Conservation (phyloP, 1,140 invertebrate species). For the Tribolium castaneum region DNA sequence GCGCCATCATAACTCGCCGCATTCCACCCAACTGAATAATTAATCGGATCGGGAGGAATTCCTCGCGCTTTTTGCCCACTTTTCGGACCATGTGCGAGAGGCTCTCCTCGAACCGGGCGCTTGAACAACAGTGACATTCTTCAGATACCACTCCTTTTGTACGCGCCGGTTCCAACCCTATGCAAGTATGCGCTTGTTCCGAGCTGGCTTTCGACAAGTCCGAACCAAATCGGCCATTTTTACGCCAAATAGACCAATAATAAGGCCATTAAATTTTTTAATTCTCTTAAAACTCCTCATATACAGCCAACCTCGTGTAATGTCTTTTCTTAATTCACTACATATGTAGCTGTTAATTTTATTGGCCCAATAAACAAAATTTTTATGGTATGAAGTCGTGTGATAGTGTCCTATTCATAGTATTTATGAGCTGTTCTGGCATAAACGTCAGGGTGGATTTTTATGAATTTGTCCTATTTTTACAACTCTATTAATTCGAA, state of each 20-base stretch:
- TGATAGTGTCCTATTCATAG: too few species aligned
- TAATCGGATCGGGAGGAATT: background rate
- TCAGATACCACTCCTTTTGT: constrained; percentile 13
- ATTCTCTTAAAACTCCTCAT: too few species aligned
- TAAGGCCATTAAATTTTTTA: too few species aligned
- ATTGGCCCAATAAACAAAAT: too few species aligned
- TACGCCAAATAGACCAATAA: background rate
- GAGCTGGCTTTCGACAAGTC: background rate
- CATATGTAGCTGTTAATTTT: too few species aligned
- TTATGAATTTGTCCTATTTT: too few species aligned
- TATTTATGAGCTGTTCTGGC: too few species aligned
- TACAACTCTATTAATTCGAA: too few species aligned
- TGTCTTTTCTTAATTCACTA: too few species aligned
- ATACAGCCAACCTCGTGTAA: too few species aligned
- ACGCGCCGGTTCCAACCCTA: constrained; percentile 10
- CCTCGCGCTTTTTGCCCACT: background rate
- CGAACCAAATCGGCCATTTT: background rate
- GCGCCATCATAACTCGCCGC: constrained; percentile 6
- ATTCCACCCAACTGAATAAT: constrained; percentile 18
- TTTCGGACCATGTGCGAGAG: constrained; percentile 8
- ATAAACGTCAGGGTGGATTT: too few species aligned
- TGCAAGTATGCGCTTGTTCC: constrained; percentile 7
- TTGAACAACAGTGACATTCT: constrained; percentile 24
- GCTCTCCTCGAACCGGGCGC: background rate
- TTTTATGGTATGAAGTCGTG: too few species aligned